These are phyloP conservation scores for Tachina lurida DNA, from an alignment of 2,888 invertebrate species.

Conservation along the genomic window DNA sequence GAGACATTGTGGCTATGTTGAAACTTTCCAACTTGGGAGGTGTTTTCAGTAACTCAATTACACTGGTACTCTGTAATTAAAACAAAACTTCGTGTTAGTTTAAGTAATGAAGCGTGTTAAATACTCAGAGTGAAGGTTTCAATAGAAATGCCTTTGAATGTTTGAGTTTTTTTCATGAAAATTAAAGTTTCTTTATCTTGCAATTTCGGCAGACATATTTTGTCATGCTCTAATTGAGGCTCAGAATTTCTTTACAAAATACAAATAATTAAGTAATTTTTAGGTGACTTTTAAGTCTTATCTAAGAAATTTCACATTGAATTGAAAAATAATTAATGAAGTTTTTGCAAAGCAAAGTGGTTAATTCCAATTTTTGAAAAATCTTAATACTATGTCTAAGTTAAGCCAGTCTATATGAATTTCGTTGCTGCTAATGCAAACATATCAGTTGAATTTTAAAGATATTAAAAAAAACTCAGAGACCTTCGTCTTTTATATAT, in stretches of 20 bases:
- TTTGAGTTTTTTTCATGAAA: neutral
- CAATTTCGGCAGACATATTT: slow-evolving; percentile 26
- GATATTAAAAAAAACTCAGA: too few species aligned
- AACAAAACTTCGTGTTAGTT: slow-evolving; percentile 14
- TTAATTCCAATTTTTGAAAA: too few species aligned
- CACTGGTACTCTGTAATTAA: slow-evolving; percentile 56
- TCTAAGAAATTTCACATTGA: neutral
- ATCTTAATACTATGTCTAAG: too few species aligned
- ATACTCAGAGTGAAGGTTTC: slow-evolving; percentile 5
- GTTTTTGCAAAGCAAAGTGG: too few species aligned
- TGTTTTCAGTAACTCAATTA: slow-evolving; percentile 41
- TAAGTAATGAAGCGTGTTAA: neutral
- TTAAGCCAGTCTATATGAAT: too few species aligned
- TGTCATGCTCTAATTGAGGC: slow-evolving; percentile 29
- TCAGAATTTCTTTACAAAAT: neutral
- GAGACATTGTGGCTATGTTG: slow-evolving; percentile 23
- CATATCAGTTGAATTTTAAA: too few species aligned
- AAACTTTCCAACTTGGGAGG: neutral
- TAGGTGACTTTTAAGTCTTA: neutral
- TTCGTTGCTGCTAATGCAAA: too few species aligned
- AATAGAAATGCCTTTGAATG: neutral
- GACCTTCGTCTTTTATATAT: too few species aligned
- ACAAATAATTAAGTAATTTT: neutral
- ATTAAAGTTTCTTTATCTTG: neutral
- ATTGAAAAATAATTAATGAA: too few species aligned